Base-by-base conservation (phyloP, 2,888 invertebrate species). In the Molanna angustata region DNA sequence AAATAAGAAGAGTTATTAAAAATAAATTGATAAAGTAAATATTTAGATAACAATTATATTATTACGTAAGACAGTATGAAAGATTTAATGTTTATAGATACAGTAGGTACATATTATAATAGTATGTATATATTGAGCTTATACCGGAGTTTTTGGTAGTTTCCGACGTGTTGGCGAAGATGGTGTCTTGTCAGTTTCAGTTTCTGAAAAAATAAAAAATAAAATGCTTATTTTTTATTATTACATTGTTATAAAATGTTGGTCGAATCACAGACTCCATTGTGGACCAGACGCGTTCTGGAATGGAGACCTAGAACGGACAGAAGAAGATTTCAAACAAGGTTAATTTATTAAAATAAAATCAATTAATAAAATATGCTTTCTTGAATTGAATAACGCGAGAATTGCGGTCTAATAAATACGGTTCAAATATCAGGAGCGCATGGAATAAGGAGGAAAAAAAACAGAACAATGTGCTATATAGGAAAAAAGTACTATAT, bases 91-190 rank as follows among this genome's bases (percentile, higher is more conserved):
- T 7, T 4, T 7, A 27, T 27, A 27, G 27, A 11, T 27, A 27
- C 27, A 27, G 6, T 27, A 11, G 21, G 20, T 41, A 20, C n/a
- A 14, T 11, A 20, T 20, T 35, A 13, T 35, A 35, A 35, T 11
- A 14, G 6, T 6, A 13, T 35, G 14, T 7, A 27, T 50, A 18
- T 11, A 47, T 44, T 35, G 27, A 50, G 13, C 41, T 89, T 91
- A 89, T 91, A 94, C 93, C 87, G 94, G 94, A 76, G 94, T 94
- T 85, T 93, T 93, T 74, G 94, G 94, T 78, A 94, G 83, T 86
- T 93, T 93, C 83, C 94, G 85, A 81, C 92, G 83, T 63, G 93
- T 90, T 67, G 92, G 91, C 68, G 91, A 91, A 63, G 90, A 86
- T 68, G 90, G 91, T 66, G 88, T 83, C 82, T 91, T 91, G 75